Evolutionary conservation across 1,140 invertebrate genomes (phyloP), one percentile per base, ranked within the genome.

Genomic region (Drosophila truncata): DNA sequence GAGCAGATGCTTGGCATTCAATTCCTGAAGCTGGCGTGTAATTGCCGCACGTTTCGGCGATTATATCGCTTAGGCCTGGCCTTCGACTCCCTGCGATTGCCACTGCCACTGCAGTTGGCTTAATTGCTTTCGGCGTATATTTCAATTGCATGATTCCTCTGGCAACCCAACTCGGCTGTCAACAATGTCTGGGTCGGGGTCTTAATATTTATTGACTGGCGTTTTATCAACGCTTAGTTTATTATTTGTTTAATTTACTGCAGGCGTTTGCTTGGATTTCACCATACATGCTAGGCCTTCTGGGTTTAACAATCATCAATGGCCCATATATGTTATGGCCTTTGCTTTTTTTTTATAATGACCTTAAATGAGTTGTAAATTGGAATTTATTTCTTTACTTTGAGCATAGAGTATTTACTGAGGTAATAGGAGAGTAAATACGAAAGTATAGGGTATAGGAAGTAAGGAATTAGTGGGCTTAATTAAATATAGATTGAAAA

Each of bases 1-100:
- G 42, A 64, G 39, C 82, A 70, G 82, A 75, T 86, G 85, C 64
- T 84, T 84, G 85, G 67, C 80, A 88, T 88, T 84, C 84, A 88
- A 69, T 84, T 88, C 59, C 69, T 57, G 84, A 78, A 87, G 73
- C 82, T 84, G 47, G 54, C 70, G 52, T 88, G 81, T 88, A 88
- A 88, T 88, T 88, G 85, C 77, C 80, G 81, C 84, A 88, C 84
- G 84, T 88, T 88, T 84, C 50, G 81, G 72, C 85, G 85, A 88
- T 88, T 88, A 88, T 84, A 81, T 84, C 75, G 84, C 84, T 84
- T 80, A 87, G 84, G 77, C 84, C 50, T 80, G 47, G 47, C n/a
- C 49, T 50, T 77, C 50, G 52, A 20, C 61, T 37, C 46, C 59
- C 23, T 31, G 31, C 27, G 6, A 29, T 8, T 61, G 49, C 16